Evolutionary conservation across 2,113 vertebrate genomes (phyloP).

Genomic region (Balaenoptera acutorostrata): DNA sequence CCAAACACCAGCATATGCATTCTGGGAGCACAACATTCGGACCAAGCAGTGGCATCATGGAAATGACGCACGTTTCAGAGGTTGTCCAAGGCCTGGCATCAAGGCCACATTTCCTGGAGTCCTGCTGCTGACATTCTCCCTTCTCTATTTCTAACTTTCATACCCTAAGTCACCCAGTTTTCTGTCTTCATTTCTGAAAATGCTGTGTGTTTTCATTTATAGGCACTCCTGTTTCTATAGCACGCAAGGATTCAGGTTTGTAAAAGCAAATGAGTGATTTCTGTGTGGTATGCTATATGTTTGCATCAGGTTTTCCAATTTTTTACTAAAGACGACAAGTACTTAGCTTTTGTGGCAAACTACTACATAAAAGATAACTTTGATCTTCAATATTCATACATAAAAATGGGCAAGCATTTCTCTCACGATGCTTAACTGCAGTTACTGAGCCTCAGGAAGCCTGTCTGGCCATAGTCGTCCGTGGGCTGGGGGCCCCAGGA

Average conservation of each 20-base stretch:
- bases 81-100: not conserved
- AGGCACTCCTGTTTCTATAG: constrained; percentile 62
- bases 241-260: constrained; percentile 84
- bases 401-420: no score
- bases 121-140: not conserved
- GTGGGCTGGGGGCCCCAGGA: not conserved
- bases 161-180: accelerated
- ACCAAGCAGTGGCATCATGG: accelerated
- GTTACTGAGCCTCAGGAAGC: not conserved
- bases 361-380: not conserved
- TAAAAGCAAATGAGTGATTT: constrained; percentile 55
- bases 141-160: not conserved
- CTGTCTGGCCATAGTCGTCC: not conserved
- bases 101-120: not conserved
- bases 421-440: accelerated
- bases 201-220: constrained; percentile 72
- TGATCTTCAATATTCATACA: not conserved
- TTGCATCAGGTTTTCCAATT: not conserved
- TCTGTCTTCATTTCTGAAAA: not conserved
- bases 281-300: not conserved
- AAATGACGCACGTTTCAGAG: not conserved
- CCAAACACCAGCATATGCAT: not conserved
- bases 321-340: constrained; percentile 46
- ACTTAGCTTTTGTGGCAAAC: not conserved
- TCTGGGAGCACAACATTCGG: not conserved